Conservation (phyloP, 2,888 invertebrate species). For the Chalcis sispes region DNA sequence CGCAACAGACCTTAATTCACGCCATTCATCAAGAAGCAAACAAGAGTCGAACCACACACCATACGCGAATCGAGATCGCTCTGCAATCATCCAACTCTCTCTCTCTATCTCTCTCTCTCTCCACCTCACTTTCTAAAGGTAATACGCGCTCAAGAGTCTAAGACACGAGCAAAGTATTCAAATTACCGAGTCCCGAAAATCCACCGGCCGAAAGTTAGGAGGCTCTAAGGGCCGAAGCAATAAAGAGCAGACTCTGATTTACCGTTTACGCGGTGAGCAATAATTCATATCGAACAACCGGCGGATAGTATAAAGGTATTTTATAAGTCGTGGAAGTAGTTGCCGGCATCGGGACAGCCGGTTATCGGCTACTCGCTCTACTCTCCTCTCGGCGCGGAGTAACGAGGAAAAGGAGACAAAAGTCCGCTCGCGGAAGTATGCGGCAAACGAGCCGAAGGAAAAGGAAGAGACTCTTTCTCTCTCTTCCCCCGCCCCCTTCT, state of each 20-base stretch:
- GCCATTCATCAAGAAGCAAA: constrained; percentile 9
- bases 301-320: no score
- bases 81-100: neutral
- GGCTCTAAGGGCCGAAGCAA: constrained; percentile 4
- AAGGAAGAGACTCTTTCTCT: neutral
- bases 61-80: no score
- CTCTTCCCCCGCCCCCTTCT: no score
- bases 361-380: constrained; percentile 8
- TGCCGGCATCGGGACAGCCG: constrained; percentile 6
- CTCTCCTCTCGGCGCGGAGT: constrained; percentile 2
- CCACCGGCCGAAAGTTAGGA: neutral
- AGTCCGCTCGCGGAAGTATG: constrained; percentile 7
- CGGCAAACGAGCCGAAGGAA: neutral
- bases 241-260: constrained; percentile 48
- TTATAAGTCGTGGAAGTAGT: no score
- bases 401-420: constrained; percentile 34
- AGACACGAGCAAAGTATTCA: constrained; percentile 7
- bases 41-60: neutral
- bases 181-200: constrained; percentile 20
- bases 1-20: neutral
- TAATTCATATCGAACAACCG: constrained; percentile 26
- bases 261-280: constrained; percentile 23
- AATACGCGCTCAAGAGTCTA: neutral
- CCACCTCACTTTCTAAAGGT: no score
- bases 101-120: neutral